phyloP scores from a whole-genome alignment of 2,113 vertebrate species.

The Telmatochromis sp. region DNA sequence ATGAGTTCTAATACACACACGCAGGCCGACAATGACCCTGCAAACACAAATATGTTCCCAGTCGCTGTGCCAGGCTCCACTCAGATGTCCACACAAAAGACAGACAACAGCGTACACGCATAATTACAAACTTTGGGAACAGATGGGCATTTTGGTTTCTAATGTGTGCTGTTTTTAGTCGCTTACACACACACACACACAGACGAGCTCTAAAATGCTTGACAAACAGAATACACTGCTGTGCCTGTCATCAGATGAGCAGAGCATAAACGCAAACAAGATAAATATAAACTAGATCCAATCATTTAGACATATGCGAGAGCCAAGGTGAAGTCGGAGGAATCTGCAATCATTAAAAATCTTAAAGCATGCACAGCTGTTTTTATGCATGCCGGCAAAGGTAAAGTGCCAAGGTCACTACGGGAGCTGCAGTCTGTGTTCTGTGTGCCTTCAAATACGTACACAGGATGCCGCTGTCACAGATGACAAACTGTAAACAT shows the following conservation, averaged over 20 bases:
- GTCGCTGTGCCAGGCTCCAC: not conserved
- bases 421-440: not conserved
- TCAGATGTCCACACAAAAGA: not conserved
- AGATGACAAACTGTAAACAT: not conserved
- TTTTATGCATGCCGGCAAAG: not conserved
- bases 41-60: not conserved
- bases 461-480: not conserved
- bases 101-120: not conserved
- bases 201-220: not conserved
- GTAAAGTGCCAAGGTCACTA: not conserved
- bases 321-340: not conserved
- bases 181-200: not conserved
- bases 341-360: not conserved
- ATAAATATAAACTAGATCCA: not conserved
- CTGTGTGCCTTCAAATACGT: not conserved
- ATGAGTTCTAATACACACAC: not conserved
- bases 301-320: not conserved
- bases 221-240: not conserved
- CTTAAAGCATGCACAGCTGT: not conserved
- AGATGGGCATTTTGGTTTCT: constrained; percentile 13
- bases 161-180: not conserved
- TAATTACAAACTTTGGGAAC: constrained; percentile 1
- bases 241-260: not conserved
- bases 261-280: not conserved
- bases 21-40: not conserved